These are phyloP conservation scores for Scaptomyza tumidula DNA, from an alignment of 2,888 invertebrate species.

Conservation along the genomic window DNA sequence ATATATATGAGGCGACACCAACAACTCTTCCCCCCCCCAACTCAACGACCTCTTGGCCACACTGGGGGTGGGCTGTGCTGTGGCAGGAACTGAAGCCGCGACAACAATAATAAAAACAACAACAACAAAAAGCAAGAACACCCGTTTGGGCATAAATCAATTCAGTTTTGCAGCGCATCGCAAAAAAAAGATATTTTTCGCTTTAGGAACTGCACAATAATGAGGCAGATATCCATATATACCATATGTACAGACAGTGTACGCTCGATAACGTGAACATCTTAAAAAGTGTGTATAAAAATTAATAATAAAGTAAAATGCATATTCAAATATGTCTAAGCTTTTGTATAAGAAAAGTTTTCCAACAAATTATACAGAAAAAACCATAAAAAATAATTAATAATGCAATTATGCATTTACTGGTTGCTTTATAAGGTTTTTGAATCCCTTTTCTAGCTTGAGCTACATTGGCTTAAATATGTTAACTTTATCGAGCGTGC, in stretches of 20 bases:
- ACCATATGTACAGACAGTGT: neutral
- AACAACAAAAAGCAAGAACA: neutral
- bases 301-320: no score
- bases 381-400: no score
- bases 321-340: no score
- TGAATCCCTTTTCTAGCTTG: no score
- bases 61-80: constrained; percentile 18
- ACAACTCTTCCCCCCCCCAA: neutral
- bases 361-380: no score
- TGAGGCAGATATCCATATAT: constrained; percentile 31
- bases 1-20: constrained; percentile 34
- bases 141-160: constrained; percentile 70
- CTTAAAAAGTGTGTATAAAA: no score
- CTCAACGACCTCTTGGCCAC: constrained; percentile 6
- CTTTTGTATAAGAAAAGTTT: no score
- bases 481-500: no score
- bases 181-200: no score
- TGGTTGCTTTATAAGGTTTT: no score
- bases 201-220: constrained; percentile 49
- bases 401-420: no score
- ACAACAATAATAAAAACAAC: constrained; percentile 31
- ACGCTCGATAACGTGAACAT: neutral
- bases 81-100: constrained; percentile 18
- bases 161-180: constrained; percentile 50
- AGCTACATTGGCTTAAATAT: no score